Evolutionary conservation across 2,797 vertebrate species (phyloP).

Genomic region (Alcedo atthis): DNA sequence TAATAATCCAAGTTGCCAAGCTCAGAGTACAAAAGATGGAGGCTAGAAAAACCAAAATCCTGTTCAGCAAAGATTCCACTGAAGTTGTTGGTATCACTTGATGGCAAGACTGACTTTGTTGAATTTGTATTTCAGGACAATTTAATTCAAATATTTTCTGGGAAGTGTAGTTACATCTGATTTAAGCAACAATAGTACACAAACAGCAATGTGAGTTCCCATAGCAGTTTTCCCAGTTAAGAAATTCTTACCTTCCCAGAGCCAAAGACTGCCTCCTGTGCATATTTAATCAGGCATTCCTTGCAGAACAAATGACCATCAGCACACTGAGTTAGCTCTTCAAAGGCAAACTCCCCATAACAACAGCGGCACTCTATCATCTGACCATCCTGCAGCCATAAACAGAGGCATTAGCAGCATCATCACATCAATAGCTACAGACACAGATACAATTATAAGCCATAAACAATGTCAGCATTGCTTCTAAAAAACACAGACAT

Average conservation of each 20-base stretch:
- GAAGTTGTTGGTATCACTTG: not conserved
- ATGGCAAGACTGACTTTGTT: not conserved
- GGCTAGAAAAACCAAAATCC: not conserved
- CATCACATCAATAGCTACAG: not conserved
- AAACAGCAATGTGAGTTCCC: not conserved
- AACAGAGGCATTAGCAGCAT: not conserved
- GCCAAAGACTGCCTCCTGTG: conserved; percentile 97
- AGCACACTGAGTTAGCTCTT: conserved; percentile 95
- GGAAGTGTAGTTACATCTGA: not conserved
- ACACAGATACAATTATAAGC: not conserved
- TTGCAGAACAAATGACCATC: conserved; percentile 98
- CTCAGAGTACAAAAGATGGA: accelerated
- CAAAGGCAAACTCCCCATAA: conserved; percentile 94
- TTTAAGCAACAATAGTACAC: not conserved
- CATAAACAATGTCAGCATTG: not conserved
- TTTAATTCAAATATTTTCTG: not conserved
- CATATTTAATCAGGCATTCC: conserved; percentile 96
- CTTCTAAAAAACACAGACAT: not conserved
- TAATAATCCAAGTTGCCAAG: not conserved
- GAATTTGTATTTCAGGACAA: not conserved
- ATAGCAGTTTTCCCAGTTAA: not conserved
- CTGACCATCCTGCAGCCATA: conserved; percentile 88
- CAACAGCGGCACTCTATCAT: conserved; percentile 97
- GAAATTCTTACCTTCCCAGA: conserved; percentile 87
- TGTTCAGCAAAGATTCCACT: not conserved